phyloP scores from a whole-genome alignment of 2,113 vertebrate genomes.

The Chaetops frenatus region DNA sequence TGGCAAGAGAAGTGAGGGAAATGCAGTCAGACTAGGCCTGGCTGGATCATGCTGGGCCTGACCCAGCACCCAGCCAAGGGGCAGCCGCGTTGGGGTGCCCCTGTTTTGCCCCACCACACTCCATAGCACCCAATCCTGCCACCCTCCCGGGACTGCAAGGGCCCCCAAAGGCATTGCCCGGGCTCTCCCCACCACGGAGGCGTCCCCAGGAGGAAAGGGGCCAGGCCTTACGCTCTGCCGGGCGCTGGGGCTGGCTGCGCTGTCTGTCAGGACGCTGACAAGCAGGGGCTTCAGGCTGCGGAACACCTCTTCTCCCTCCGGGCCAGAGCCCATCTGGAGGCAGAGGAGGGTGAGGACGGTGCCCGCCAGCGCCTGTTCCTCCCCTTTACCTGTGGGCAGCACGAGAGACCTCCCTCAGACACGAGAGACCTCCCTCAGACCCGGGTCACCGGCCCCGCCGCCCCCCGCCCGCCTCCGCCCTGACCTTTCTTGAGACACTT shows the following conservation, averaged over 20 bases:
- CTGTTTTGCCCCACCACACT: not conserved
- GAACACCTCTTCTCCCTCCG: slow-evolving; percentile 86
- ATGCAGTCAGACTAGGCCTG: not conserved
- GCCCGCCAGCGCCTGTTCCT: slow-evolving; percentile 87
- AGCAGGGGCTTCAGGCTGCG: slow-evolving; percentile 81
- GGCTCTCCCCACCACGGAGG: not conserved
- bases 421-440: not conserved
- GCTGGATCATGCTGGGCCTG: accelerated
- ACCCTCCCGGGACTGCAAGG: accelerated
- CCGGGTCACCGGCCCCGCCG: accelerated
- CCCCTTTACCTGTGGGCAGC: slow-evolving; percentile 77
- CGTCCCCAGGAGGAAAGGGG: not conserved
- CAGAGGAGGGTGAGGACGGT: slow-evolving; percentile 83
- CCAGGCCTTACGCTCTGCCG: slow-evolving; percentile 84
- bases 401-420: not conserved
- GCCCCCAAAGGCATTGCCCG: not conserved
- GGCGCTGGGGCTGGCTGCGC: slow-evolving; percentile 72
- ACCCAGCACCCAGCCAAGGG: not conserved
- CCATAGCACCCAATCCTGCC: not conserved
- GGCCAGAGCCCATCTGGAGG: slow-evolving; percentile 88
- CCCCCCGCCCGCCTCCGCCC: accelerated
- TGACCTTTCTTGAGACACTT: slow-evolving; percentile 91
- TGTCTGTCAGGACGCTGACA: slow-evolving; percentile 78
- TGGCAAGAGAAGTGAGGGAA: slow-evolving; percentile 33
- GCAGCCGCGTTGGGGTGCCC: not conserved